A percentile compares a stretch with the other conserved stretches of the same genome.
phyloP scores from a whole-genome alignment of 2,113 vertebrate species.

The Egretta garzetta region DNA sequence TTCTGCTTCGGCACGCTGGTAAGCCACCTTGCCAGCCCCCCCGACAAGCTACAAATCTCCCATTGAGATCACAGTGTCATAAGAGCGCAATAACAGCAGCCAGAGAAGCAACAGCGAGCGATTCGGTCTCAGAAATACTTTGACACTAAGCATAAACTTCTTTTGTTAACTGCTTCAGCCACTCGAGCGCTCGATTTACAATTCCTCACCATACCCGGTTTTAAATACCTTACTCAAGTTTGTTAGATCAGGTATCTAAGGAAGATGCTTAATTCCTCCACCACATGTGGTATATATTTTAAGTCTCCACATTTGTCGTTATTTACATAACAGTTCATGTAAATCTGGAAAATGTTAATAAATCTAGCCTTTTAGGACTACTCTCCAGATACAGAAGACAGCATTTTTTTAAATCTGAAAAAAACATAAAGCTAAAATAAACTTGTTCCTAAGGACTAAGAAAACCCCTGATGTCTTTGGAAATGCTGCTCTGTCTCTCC shows the following conservation, averaged over 20 bases:
- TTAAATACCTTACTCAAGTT: neutral
- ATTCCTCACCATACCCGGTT: neutral
- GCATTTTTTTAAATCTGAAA: neutral
- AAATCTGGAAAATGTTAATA: neutral
- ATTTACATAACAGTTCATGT: neutral
- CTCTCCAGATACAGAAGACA: neutral
- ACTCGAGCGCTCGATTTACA: neutral
- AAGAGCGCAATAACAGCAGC: neutral
- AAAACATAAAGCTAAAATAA: neutral
- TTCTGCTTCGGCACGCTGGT: neutral
- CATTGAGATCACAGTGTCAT: neutral
- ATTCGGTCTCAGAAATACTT: neutral
- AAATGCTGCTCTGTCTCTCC: neutral
- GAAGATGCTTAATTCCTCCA: neutral
- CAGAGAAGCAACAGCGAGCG: neutral
- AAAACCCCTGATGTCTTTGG: neutral
- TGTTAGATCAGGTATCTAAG: neutral
- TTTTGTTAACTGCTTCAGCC: neutral
- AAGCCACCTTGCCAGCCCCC: neutral
- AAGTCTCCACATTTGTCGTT: neutral
- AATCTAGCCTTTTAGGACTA: neutral
- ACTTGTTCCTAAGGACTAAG: slow-evolving; percentile 20
- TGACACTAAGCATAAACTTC: neutral
- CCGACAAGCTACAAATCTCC: neutral
- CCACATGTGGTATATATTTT: neutral